Evolutionary conservation across 2,113 vertebrate species (phyloP).

Genomic region (Myotis davidii): DNA sequence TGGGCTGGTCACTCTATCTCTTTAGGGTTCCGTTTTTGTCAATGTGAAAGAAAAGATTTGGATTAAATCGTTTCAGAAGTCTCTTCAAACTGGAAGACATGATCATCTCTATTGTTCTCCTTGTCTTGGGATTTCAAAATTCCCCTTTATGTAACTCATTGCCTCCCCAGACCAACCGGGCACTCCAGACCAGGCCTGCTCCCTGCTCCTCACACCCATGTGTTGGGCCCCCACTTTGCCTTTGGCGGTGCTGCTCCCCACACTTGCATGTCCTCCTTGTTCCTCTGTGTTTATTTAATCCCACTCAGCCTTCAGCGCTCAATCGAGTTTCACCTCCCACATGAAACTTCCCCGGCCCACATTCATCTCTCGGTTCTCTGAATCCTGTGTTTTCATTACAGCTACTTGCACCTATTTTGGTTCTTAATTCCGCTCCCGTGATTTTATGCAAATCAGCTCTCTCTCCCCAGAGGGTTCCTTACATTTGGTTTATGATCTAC

Average conservation of each 20-base stretch:
- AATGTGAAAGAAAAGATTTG: background rate
- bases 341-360: constrained; percentile 17
- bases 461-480: constrained; percentile 57
- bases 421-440: constrained; percentile 39
- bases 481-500: background rate
- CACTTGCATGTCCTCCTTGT: background rate
- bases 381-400: constrained; percentile 32
- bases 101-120: background rate
- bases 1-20: background rate
- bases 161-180: background rate
- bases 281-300: background rate
- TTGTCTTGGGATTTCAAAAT: background rate
- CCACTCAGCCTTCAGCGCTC: background rate
- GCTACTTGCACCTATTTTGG: constrained; percentile 41
- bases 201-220: background rate
- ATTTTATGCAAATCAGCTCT: constrained; percentile 39
- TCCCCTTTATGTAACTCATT: background rate
- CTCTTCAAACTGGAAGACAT: background rate
- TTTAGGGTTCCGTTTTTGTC: background rate
- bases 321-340: background rate
- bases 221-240: background rate
- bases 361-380: background rate
- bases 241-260: background rate
- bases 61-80: background rate
- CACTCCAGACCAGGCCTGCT: background rate